Conservation (phyloP, 2,888 invertebrate species). For the Augochlorella aurata region DNA sequence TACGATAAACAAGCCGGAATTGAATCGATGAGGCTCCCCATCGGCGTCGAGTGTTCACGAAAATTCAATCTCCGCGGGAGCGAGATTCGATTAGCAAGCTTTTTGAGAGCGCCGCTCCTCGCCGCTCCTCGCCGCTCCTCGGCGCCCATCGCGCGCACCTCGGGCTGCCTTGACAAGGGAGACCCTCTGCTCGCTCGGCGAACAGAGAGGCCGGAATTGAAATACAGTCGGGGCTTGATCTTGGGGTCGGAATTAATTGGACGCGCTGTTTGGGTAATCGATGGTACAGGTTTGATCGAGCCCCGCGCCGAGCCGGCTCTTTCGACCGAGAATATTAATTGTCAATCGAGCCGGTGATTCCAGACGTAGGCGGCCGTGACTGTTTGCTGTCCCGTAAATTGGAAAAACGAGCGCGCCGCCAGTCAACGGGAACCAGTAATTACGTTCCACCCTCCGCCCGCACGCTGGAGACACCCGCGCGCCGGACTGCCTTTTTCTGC, state of each 20-base stretch:
- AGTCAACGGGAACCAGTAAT: constrained; percentile 9
- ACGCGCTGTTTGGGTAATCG: constrained; percentile 55
- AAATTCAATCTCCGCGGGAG: constrained; percentile 37
- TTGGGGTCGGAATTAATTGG: constrained; percentile 46
- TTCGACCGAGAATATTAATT: constrained; percentile 51
- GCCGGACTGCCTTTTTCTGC: too few species aligned
- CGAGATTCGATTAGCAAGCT: constrained; percentile 39
- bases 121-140: background rate
- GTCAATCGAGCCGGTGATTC: constrained; percentile 38
- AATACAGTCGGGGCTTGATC: constrained; percentile 34
- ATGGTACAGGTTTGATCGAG: constrained; percentile 44
- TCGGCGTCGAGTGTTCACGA: constrained; percentile 20
- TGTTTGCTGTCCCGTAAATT: constrained; percentile 43
- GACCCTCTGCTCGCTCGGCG: background rate
- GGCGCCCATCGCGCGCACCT: background rate
- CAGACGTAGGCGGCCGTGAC: constrained; percentile 22
- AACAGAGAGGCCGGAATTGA: constrained; percentile 8
- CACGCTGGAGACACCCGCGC: too few species aligned
- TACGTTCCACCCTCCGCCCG: background rate
- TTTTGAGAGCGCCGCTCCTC: constrained; percentile 29
- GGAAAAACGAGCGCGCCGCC: constrained; percentile 27
- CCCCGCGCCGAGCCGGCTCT: constrained; percentile 30
- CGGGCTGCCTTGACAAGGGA: background rate
- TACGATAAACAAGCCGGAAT: constrained; percentile 27
- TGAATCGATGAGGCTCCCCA: constrained; percentile 29